Evolutionary conservation across 2,888 invertebrate genomes (phyloP).

Genomic region (Cerastoderma edule): DNA sequence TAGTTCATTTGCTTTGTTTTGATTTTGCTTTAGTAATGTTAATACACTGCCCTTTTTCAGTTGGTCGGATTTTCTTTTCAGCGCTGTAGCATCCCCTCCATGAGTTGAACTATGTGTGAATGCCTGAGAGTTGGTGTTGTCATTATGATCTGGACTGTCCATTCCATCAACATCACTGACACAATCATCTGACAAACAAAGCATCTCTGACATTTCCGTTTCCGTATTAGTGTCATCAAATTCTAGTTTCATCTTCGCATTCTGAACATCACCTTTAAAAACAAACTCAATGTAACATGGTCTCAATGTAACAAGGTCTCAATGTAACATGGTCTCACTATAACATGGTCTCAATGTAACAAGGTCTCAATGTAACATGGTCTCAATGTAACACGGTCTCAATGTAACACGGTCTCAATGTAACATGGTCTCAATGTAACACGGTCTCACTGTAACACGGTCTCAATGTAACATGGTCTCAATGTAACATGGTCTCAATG

Average conservation of each 20-base stretch:
- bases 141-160: background rate
- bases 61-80: constrained; percentile 1
- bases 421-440: too few relatives aligned
- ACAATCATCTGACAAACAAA: constrained; percentile 1
- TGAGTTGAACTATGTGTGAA: background rate
- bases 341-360: background rate
- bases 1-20: background rate
- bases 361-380: background rate
- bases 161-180: constrained; percentile 7
- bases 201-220: background rate
- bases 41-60: constrained; percentile 2
- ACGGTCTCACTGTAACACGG: too few relatives aligned
- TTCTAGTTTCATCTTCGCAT: constrained; percentile 20
- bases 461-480: too few relatives aligned
- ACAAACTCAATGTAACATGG: background rate
- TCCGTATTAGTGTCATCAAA: constrained; percentile 16
- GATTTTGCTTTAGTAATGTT: background rate
- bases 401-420: too few relatives aligned
- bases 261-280: constrained; percentile 27
- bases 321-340: background rate
- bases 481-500: too few relatives aligned
- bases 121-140: background rate
- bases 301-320: background rate
- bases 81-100: background rate
- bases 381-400: too few relatives aligned